Evolutionary conservation across 2,888 invertebrate genomes (phyloP).

Genomic region (Toxonevra muliebris): DNA sequence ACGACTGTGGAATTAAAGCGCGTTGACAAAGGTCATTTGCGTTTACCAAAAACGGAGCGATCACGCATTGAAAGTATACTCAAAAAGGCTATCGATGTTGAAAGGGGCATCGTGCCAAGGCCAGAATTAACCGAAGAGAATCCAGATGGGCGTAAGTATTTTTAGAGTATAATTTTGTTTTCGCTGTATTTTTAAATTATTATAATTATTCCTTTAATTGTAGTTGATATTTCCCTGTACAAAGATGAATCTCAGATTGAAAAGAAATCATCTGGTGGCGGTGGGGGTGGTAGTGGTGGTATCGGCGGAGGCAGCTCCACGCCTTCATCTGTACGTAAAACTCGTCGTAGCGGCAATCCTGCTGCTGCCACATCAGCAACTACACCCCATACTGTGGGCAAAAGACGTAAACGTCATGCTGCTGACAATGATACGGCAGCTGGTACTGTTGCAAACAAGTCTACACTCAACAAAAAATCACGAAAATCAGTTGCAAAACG

Average conservation of each 20-base stretch:
- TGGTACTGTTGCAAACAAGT: slow-evolving; percentile 31
- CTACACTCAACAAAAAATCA: slow-evolving; percentile 37
- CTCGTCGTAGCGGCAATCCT: slow-evolving; percentile 38
- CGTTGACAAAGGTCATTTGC: slow-evolving; percentile 76
- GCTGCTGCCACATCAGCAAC: slow-evolving; percentile 27
- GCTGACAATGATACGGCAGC: slow-evolving; percentile 12
- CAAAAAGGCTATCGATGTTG: slow-evolving; percentile 82
- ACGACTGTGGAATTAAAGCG: slow-evolving; percentile 83
- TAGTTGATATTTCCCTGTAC: slow-evolving; percentile 85
- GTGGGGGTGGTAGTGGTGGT: neutral
- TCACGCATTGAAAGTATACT: slow-evolving; percentile 84
- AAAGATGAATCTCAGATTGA: slow-evolving; percentile 85
- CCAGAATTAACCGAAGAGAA: slow-evolving; percentile 81
- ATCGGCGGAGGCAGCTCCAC: slow-evolving; percentile 10
- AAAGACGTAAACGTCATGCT: slow-evolving; percentile 38
- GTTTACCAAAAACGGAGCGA: slow-evolving; percentile 77
- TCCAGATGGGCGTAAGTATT: slow-evolving; percentile 81
- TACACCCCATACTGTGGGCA: slow-evolving; percentile 28
- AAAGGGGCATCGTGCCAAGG: slow-evolving; percentile 74
- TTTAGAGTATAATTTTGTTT: slow-evolving; percentile 8
- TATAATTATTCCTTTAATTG: slow-evolving; percentile 43
- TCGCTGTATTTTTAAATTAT: slow-evolving; percentile 8
- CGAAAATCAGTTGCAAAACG: slow-evolving; percentile 44
- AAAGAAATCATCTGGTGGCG: slow-evolving; percentile 43
- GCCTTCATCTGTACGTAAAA: slow-evolving; percentile 37